Percentiles rank a stretch among this genome's conserved stretches.
These are phyloP conservation scores for Lanius collurio DNA, from an alignment of 2,113 vertebrate species.

Conservation along the genomic window DNA sequence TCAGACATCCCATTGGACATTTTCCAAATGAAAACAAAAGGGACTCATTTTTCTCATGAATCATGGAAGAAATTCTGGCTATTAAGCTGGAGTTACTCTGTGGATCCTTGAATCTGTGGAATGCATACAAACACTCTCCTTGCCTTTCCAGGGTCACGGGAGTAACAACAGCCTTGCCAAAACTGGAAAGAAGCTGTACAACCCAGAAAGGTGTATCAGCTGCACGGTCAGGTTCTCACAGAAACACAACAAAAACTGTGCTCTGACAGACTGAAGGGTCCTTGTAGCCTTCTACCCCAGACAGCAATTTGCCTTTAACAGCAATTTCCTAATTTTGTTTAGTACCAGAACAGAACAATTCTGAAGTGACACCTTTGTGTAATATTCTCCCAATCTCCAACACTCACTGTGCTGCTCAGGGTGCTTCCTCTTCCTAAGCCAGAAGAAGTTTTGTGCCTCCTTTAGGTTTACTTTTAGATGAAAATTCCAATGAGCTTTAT, in stretches of 20 bases:
- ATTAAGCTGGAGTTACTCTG: background rate
- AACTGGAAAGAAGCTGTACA: constrained; percentile 23
- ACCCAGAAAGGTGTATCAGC: background rate
- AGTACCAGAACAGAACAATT: background rate
- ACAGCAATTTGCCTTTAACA: background rate
- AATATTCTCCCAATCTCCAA: background rate
- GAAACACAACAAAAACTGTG: background rate
- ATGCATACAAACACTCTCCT: constrained; percentile 6
- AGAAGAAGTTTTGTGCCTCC: background rate
- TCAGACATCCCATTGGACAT: background rate
- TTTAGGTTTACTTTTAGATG: background rate
- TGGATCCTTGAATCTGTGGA: background rate
- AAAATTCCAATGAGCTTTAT: background rate
- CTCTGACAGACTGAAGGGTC: background rate
- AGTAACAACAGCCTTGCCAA: background rate
- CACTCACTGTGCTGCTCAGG: background rate
- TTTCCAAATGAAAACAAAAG: constrained; percentile 5
- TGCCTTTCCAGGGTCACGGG: background rate
- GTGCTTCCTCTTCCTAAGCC: background rate
- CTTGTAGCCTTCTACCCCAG: background rate
- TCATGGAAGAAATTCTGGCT: background rate
- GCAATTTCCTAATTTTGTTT: background rate
- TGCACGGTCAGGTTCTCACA: background rate
- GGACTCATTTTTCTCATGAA: background rate
- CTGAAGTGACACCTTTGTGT: background rate